Percentiles rank a stretch among this genome's conserved stretches.
phyloP scores from a whole-genome alignment of 2,888 invertebrate species.

The Seira sanloemensis region DNA sequence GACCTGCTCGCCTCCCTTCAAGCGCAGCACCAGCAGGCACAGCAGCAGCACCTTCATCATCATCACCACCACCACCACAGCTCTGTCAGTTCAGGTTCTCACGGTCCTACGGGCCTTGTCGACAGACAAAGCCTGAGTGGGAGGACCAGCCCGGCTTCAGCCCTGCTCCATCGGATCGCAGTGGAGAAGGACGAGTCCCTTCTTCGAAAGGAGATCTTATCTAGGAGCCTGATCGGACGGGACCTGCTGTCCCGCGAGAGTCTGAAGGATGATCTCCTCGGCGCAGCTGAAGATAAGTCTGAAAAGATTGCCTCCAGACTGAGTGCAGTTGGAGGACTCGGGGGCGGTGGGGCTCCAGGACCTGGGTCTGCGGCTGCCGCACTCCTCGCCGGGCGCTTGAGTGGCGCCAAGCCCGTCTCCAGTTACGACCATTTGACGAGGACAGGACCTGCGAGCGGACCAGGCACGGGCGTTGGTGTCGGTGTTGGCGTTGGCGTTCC shows the following conservation, averaged over 20 bases:
- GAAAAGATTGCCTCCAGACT: constrained; percentile 69
- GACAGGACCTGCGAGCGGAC: not conserved
- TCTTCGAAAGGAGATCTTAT: constrained; percentile 72
- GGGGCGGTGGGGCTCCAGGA: constrained; percentile 38
- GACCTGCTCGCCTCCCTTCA: constrained; percentile 70
- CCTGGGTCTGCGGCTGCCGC: constrained; percentile 51
- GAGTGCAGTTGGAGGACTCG: constrained; percentile 41
- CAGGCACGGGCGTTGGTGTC: not conserved
- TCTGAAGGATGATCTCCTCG: constrained; percentile 69
- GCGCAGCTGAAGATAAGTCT: constrained; percentile 61
- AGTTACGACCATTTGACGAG: constrained; percentile 40
- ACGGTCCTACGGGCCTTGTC: too few relatives aligned
- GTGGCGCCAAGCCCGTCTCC: constrained; percentile 75
- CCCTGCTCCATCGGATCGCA: constrained; percentile 70
- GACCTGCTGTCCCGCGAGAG: constrained; percentile 70
- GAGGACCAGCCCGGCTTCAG: constrained; percentile 70
- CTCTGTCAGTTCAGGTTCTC: too few relatives aligned
- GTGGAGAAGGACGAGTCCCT: constrained; percentile 69
- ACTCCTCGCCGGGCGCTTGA: constrained; percentile 50
- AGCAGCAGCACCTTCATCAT: not conserved
- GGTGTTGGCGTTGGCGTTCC: constrained; percentile 31
- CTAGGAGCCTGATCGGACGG: constrained; percentile 69
- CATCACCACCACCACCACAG: not conserved
- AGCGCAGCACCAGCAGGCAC: constrained; percentile 40
- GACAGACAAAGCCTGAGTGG: constrained; percentile 55